Evolutionary conservation across 2,113 vertebrate genomes (phyloP).

Genomic region (Martes martes): DNA sequence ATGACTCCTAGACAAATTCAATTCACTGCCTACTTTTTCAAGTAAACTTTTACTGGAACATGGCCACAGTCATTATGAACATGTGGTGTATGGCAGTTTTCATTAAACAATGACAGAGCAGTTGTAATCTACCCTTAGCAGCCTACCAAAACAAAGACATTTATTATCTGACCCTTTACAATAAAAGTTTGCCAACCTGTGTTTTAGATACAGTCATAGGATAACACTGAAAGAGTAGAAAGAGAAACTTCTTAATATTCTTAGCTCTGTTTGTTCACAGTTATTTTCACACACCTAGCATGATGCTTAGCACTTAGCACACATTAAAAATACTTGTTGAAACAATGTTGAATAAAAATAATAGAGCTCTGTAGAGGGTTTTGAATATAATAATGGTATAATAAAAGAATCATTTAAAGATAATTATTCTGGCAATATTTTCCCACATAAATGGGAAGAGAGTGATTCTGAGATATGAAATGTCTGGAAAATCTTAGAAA

Average conservation of each 20-base stretch:
- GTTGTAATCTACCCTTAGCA: neutral
- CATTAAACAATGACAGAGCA: neutral
- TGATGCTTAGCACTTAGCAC: neutral
- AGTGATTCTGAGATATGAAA: neutral
- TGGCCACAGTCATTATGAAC: neutral
- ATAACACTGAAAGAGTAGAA: neutral
- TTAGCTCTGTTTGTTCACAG: neutral
- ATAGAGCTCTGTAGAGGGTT: neutral
- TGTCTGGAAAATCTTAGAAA: neutral
- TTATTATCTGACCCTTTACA: neutral
- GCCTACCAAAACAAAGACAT: neutral
- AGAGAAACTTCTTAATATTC: neutral
- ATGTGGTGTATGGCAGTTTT: neutral
- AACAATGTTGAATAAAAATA: neutral
- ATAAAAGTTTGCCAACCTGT: neutral
- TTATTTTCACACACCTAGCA: slow-evolving; percentile 19
- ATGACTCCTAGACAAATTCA: neutral
- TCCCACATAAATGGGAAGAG: neutral
- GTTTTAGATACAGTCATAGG: neutral
- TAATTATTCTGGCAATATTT: neutral
- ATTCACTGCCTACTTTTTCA: neutral
- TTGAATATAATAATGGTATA: neutral
- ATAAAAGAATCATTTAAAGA: neutral
- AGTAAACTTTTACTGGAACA: neutral
- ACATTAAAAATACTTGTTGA: neutral